Conservation (phyloP, 2,113 vertebrate species). For the Percopsis transmontana region DNA sequence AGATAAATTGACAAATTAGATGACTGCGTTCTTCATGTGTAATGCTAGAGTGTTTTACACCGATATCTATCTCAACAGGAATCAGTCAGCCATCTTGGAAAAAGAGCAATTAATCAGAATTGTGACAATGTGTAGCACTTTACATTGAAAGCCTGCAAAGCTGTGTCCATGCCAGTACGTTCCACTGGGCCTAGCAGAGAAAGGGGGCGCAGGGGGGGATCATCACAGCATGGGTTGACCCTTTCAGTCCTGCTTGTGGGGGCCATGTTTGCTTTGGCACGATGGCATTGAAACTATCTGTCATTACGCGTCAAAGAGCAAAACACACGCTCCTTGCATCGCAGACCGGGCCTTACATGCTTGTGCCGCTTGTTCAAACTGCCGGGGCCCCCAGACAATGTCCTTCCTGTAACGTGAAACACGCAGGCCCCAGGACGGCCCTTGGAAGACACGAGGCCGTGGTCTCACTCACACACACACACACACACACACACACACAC, state of each 20-base stretch:
- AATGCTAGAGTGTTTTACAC: slow-evolving; percentile 19
- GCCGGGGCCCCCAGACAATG: slow-evolving; percentile 59
- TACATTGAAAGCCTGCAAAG: slow-evolving; percentile 25
- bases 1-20: slow-evolving; percentile 53
- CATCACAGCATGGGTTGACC: slow-evolving; percentile 32
- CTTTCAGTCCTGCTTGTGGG: slow-evolving; percentile 38
- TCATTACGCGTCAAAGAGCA: slow-evolving; percentile 75
- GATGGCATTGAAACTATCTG: slow-evolving; percentile 69
- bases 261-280: slow-evolving; percentile 75
- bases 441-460: slow-evolving; percentile 22
- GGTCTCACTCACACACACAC: slow-evolving; percentile 8
- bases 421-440: slow-evolving; percentile 32
- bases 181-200: not conserved
- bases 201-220: slow-evolving; percentile 19
- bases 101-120: slow-evolving; percentile 30
- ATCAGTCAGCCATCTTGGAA: slow-evolving; percentile 7
- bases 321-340: slow-evolving; percentile 52
- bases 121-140: slow-evolving; percentile 5
- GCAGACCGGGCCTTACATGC: slow-evolving; percentile 58
- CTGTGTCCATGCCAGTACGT: slow-evolving; percentile 2
- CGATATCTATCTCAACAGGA: slow-evolving; percentile 3
- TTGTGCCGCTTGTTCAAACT: slow-evolving; percentile 73
- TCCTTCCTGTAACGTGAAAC: slow-evolving; percentile 73
- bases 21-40: slow-evolving; percentile 35
- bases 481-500: slow-evolving; percentile 8